These are phyloP conservation scores for Aplochiton taeniatus DNA, from an alignment of 2,797 vertebrate species.

Conservation along the genomic window DNA sequence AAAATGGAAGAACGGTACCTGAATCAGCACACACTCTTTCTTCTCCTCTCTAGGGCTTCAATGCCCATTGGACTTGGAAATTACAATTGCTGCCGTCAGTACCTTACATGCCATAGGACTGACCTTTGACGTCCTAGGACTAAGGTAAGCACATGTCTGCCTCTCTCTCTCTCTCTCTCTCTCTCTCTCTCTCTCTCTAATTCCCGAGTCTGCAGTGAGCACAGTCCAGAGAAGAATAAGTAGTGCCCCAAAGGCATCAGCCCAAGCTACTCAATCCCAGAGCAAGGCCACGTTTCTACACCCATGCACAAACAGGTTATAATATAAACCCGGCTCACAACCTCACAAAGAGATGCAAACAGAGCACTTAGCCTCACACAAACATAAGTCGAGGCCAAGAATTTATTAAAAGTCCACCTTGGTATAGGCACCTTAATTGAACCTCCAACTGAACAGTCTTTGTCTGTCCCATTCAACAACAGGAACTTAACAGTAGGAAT, in stretches of 20 bases:
- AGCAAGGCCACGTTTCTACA: conserved; percentile 2
- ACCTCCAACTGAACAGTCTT: neutral
- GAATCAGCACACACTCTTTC: neutral
- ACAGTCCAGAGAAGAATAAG: neutral
- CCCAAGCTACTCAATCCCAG: neutral
- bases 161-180: conserved; percentile 22
- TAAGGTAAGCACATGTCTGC: conserved; percentile 35
- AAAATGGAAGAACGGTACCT: neutral
- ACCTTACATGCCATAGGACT: conserved; percentile 8
- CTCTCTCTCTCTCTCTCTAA: conserved; percentile 6
- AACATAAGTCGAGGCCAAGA: conserved; percentile 9
- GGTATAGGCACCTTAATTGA: neutral
- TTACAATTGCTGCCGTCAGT: conserved; percentile 13
- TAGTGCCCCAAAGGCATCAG: neutral
- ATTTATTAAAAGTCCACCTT: neutral
- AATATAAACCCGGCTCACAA: conserved; percentile 6
- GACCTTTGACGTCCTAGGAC: conserved; percentile 28
- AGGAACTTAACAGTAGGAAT: conserved; percentile 6
- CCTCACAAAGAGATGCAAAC: conserved; percentile 2
- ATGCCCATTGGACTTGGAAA: conserved; percentile 17
- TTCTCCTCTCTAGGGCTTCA: neutral
- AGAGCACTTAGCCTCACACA: conserved; percentile 3
- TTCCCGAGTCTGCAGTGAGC: conserved; percentile 2
- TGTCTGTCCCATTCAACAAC: conserved; percentile 3
- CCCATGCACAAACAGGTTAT: conserved; percentile 13